A percentile compares a stretch with the other conserved stretches of the same genome.
phyloP scores from a whole-genome alignment of 2,797 vertebrate genomes.

The Mormyrus hasselquistii region DNA sequence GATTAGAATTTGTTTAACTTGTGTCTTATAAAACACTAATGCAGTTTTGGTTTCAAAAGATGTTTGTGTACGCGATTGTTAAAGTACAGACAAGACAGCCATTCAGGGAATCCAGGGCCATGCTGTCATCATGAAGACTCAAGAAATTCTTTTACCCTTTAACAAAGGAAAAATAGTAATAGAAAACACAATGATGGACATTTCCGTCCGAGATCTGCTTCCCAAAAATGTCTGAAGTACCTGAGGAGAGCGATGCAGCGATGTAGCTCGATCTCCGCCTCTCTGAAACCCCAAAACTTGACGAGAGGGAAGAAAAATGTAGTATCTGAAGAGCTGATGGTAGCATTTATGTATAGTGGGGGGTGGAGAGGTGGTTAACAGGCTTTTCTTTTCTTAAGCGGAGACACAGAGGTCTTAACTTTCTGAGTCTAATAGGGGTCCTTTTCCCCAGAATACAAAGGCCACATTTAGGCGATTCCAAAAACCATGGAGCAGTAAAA shows the following conservation, averaged over 20 bases:
- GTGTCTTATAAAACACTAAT: neutral
- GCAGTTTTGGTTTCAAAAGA: neutral
- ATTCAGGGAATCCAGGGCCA: neutral
- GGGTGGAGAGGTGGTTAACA: neutral
- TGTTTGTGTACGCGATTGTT: neutral
- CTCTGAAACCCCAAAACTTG: neutral
- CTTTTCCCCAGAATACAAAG: constrained; percentile 26
- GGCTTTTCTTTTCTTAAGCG: neutral
- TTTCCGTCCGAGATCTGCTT: neutral
- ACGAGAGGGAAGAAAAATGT: neutral
- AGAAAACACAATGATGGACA: neutral
- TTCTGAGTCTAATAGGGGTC: constrained; percentile 21
- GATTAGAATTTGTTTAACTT: neutral
- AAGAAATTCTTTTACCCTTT: neutral
- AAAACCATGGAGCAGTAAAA: constrained; percentile 19
- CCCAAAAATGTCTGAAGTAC: neutral
- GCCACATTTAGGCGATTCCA: constrained; percentile 25
- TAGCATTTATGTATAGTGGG: neutral
- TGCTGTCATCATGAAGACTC: neutral
- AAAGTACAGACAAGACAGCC: neutral
- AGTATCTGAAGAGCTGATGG: neutral
- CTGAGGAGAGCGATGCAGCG: neutral
- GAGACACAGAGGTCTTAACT: constrained; percentile 22
- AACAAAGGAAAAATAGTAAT: neutral
- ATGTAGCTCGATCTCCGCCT: neutral